Evolutionary conservation across 37 sponge, comb jelly and placozoan genomes (phyloP), one percentile per base, ranked within the genome.

Genomic region (Corticium candelabrum): DNA sequence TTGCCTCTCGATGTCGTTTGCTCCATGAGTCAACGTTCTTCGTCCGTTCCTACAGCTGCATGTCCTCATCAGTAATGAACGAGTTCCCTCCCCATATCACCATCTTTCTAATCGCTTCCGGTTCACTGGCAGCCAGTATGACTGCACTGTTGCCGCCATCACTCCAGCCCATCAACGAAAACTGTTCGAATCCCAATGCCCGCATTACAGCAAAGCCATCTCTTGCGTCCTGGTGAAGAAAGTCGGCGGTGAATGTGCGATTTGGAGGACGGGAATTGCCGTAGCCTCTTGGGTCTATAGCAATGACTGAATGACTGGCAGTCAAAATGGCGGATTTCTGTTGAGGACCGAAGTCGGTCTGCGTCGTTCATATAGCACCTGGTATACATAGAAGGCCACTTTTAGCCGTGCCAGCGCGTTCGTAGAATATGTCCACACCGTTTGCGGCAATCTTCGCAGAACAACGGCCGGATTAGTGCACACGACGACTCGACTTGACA

Each of bases 151-250:
- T 74, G 3, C 85, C 91, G 3, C 91, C 91, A 67, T 90, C 88
- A 62, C 91, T 87, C 91, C 91, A 90, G 5, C 91, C 91, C 67
- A 90, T 37, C 1, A 90, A 67, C 0, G 85, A 87, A 77, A 84
- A 87, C 62, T 40, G 56, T 29, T 73, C n/a, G 68, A 84, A 76
- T 0, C 83, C 82, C 5, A 87, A 78, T 29, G 40, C 39, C 35
- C 84, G 35, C 91, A 90, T 87, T 0, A 90, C 37, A 7, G 30
- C 67, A 35, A 69, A 30, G 2, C 67, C 85, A 77, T 90, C 87
- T 0, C 41, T 2, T 4, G 88, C 91, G 56, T 90, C 91, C 2
- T 30, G 40, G 32, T 37, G 3, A 21, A 80, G 57, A 68, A 84
- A 80, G 29, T 76, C 41, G 1, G 15, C 43, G 15, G 85, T 67